These are phyloP conservation scores for Drosophila pectinifera DNA, from an alignment of 1,140 invertebrate species.

Conservation along the genomic window DNA sequence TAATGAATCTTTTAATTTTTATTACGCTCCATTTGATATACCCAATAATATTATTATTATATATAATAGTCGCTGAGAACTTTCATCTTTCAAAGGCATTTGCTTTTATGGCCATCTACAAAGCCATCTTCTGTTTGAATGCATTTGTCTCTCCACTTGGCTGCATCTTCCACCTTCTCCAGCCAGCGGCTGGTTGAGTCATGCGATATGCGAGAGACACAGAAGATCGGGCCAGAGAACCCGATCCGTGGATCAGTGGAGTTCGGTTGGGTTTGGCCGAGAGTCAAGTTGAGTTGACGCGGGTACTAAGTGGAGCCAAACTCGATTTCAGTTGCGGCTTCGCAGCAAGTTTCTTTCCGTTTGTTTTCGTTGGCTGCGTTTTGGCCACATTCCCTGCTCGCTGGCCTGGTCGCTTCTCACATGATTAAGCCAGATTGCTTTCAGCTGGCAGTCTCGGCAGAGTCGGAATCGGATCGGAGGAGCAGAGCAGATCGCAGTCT, in stretches of 20 bases:
- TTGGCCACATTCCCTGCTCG: conserved; percentile 36
- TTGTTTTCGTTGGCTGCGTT: conserved; percentile 52
- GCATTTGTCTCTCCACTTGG: conserved; percentile 31
- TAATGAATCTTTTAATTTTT: no score
- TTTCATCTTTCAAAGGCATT: not conserved
- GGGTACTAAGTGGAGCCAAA: conserved; percentile 52
- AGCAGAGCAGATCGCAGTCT: conserved; percentile 19
- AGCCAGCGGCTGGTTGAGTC: conserved; percentile 66
- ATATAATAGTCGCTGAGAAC: not conserved
- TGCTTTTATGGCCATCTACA: not conserved
- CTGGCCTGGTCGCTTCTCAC: conserved; percentile 66
- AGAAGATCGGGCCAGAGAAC: conserved; percentile 63
- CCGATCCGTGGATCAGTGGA: conserved; percentile 31
- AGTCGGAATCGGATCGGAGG: conserved; percentile 27
- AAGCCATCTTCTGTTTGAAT: conserved; percentile 36
- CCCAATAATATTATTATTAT: not conserved
- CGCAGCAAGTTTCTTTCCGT: conserved; percentile 57
- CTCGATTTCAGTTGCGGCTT: conserved; percentile 62
- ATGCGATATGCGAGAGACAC: conserved; percentile 46
- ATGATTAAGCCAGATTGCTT: conserved; percentile 83
- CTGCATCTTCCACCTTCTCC: conserved; percentile 12
- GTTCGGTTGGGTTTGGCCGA: conserved; percentile 16
- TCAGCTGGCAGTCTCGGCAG: conserved; percentile 49
- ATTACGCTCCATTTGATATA: not conserved
- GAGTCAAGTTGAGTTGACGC: conserved; percentile 34